Evolutionary conservation across 2,888 invertebrate genomes (phyloP), one percentile per base, ranked within the genome.

Genomic region (Beris morrisii): DNA sequence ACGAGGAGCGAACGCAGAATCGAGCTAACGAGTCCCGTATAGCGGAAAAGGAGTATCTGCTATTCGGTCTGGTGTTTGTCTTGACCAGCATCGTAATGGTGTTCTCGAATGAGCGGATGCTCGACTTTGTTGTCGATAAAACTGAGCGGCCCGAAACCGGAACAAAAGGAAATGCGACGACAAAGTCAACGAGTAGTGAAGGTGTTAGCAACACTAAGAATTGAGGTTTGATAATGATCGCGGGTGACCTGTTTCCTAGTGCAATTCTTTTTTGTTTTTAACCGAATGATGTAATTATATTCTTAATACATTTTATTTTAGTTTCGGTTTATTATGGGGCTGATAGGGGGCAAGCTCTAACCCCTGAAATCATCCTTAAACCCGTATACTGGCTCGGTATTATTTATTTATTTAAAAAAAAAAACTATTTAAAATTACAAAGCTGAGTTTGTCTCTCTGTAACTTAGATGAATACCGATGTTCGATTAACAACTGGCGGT

Each of bases 11-110:
- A 28, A 9, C 13, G 3, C 12, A 31, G 4, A 53, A 61, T 31
- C n/a, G 30, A 28, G 9, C 6, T 9, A 7, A 22, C 1, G 9
- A 70, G 12, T 28, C 5, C 12, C 12, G 69, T 2, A 69, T 71
- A 5, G 28, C 63, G 0, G 73, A 78, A 69, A 77, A 72, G 12
- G 79, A 80, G 68, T 30, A 74, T 4, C 70, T 77, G 0, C 66
- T 79, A 56, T 72, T 75, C n/a, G 67, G 71, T 4, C 15, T 74
- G 43, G 4, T 44, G 13, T 44, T 53, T 64, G 28, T 64, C 1
- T 4, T 64, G 5, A 44, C 45, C 11, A 3, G 44, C 11, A 4
- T 30, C 5, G n/a, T 52, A 7, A 1, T 61, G 1, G 43, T 64
- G 1, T n/a, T 30, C 45, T 9, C 12, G 28, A 11, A 30, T 30